A percentile compares a stretch with the other conserved stretches of the same genome.
Conservation (phyloP, 1,140 invertebrate species). For the Drosophila lowei region DNA sequence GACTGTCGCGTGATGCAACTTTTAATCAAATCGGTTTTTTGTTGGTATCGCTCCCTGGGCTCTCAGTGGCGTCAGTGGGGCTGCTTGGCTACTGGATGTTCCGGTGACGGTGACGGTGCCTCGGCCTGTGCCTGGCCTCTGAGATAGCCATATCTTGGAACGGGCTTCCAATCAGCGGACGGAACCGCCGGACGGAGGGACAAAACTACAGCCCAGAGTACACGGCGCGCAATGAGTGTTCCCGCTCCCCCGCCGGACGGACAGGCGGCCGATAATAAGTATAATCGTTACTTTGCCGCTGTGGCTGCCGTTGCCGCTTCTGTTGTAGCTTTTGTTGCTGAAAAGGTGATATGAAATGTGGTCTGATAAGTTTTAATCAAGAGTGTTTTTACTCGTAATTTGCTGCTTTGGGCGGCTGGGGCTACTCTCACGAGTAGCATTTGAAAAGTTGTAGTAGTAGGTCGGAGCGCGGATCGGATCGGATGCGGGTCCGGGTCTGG, state of each 20-base stretch:
- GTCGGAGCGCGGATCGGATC: constrained; percentile 58
- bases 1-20: constrained; percentile 69
- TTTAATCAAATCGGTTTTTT: constrained; percentile 68
- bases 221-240: constrained; percentile 68
- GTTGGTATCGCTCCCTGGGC: constrained; percentile 26
- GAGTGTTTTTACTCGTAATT: constrained; percentile 74
- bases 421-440: constrained; percentile 64
- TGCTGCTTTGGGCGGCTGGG: constrained; percentile 69
- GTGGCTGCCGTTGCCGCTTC: constrained; percentile 14
- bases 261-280: constrained; percentile 64
- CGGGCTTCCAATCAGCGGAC: constrained; percentile 60
- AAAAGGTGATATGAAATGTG: constrained; percentile 82
- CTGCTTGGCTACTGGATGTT: constrained; percentile 24
- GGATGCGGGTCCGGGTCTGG: constrained; percentile 36
- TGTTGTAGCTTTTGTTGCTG: constrained; percentile 50
- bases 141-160: constrained; percentile 73
- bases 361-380: constrained; percentile 83
- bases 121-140: constrained; percentile 17
- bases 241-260: constrained; percentile 22
- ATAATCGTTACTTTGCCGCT: constrained; percentile 59
- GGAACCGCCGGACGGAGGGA: constrained; percentile 36
- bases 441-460: constrained; percentile 81
- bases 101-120: constrained; percentile 4
- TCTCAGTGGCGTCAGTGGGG: constrained; percentile 57
- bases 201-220: constrained; percentile 60